Conservation (phyloP, 1,140 invertebrate genomes). For the Carposina sasakii region DNA sequence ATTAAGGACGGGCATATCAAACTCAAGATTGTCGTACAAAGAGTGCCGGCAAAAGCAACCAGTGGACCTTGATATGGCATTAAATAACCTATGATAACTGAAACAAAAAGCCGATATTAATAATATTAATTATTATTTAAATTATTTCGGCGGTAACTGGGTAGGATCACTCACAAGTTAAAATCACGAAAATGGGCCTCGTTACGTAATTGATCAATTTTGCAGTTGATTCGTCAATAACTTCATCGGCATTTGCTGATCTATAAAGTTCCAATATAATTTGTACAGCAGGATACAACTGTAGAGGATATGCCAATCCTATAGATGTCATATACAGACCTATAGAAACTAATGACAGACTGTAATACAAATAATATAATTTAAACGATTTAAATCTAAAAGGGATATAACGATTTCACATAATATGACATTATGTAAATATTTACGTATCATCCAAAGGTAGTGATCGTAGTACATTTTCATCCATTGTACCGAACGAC, state of each 20-base stretch:
- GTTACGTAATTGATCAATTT: slow-evolving; percentile 23
- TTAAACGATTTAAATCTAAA: too few relatives aligned
- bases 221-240: slow-evolving; percentile 21
- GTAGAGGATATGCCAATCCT: slow-evolving; percentile 40
- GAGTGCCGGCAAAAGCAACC: slow-evolving; percentile 42
- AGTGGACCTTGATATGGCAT: slow-evolving; percentile 47
- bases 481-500: slow-evolving; percentile 51
- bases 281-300: slow-evolving; percentile 39
- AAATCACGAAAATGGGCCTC: slow-evolving; percentile 36
- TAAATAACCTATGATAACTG: slow-evolving; percentile 40
- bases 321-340: slow-evolving; percentile 34
- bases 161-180: slow-evolving; percentile 38
- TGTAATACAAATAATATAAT: slow-evolving; percentile 27
- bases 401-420: too few relatives aligned
- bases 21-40: slow-evolving; percentile 36
- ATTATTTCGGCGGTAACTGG: too few relatives aligned
- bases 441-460: slow-evolving; percentile 47
- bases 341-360: slow-evolving; percentile 33
- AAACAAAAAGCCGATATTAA: slow-evolving; percentile 20
- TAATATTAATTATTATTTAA: slow-evolving; percentile 4
- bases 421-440: too few relatives aligned
- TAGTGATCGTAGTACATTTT: slow-evolving; percentile 44
- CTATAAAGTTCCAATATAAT: slow-evolving; percentile 38
- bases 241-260: slow-evolving; percentile 21
- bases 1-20: slow-evolving; percentile 44